phyloP scores from a whole-genome alignment of 1,140 invertebrate species.

The Eueides isabella region DNA sequence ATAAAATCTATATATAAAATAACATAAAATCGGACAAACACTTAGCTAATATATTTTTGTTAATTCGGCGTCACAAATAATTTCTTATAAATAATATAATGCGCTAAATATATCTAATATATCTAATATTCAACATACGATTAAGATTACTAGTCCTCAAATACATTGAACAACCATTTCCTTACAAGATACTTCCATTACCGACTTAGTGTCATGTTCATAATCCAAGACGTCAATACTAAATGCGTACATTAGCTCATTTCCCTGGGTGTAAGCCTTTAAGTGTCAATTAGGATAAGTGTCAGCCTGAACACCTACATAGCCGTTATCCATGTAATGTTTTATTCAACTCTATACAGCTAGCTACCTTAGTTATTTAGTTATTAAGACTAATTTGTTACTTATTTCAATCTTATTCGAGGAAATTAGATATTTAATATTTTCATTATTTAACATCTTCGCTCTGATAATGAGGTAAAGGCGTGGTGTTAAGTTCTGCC shows the following conservation, averaged over 20 bases:
- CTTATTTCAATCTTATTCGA: no score
- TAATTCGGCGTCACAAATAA: not conserved
- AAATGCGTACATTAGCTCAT: constrained; percentile 57
- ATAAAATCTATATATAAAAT: no score
- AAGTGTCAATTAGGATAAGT: constrained; percentile 56
- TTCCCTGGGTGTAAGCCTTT: constrained; percentile 55
- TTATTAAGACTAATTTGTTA: not conserved
- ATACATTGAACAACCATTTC: constrained; percentile 23
- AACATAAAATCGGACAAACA: not conserved
- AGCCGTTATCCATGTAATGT: constrained; percentile 19
- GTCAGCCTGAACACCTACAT: constrained; percentile 28
- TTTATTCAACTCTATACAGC: constrained; percentile 14
- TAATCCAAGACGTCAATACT: constrained; percentile 54
- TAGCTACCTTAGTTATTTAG: not conserved
- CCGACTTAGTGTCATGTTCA: constrained; percentile 40
- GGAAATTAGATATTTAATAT: no score
- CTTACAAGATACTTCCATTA: constrained; percentile 44
- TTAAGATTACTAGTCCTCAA: not conserved
- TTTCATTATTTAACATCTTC: no score
- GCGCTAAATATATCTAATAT: not conserved
- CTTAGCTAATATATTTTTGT: not conserved
- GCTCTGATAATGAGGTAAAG: no score
- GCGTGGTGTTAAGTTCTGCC: no score
- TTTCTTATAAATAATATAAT: not conserved
- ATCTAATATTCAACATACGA: not conserved